A percentile compares a stretch with the other conserved stretches of the same genome.
Evolutionary conservation across 2,888 invertebrate genomes (phyloP).

Genomic region (Thecocarcelia acutangulata): DNA sequence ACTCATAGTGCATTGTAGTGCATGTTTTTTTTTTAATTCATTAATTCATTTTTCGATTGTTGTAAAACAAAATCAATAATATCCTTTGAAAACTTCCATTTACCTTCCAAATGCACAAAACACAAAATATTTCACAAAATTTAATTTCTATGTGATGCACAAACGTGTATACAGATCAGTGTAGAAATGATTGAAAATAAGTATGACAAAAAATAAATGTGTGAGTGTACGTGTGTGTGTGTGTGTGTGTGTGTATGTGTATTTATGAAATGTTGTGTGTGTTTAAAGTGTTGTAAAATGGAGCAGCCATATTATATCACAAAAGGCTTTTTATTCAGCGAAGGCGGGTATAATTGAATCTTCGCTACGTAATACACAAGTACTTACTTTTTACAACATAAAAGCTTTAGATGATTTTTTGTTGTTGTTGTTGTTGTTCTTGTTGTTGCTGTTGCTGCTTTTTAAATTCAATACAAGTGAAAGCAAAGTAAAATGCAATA

Average conservation of each 20-base stretch:
- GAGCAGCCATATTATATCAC: slow-evolving; percentile 41
- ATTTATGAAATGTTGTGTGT: not conserved
- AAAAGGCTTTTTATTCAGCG: slow-evolving; percentile 38
- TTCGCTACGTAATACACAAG: slow-evolving; percentile 33
- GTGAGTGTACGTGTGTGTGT: not conserved
- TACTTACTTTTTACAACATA: slow-evolving; percentile 52
- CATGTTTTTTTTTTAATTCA: not conserved
- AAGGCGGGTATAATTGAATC: slow-evolving; percentile 53
- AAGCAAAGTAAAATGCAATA: slow-evolving; percentile 52
- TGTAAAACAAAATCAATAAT: slow-evolving; percentile 44
- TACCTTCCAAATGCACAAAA: slow-evolving; percentile 25
- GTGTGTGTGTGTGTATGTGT: not conserved
- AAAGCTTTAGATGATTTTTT: slow-evolving; percentile 50
- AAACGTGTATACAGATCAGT: not conserved
- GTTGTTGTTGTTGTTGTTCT: not conserved
- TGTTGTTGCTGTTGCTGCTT: slow-evolving; percentile 7
- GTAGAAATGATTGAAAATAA: slow-evolving; percentile 12
- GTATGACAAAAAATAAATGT: not conserved
- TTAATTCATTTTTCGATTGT: slow-evolving; percentile 27
- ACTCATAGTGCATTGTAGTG: not conserved
- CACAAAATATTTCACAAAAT: slow-evolving; percentile 32
- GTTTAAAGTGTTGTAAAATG: slow-evolving; percentile 42
- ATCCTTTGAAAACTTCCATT: slow-evolving; percentile 30
- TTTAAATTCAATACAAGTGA: slow-evolving; percentile 32
- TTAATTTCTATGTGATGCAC: slow-evolving; percentile 31